Evolutionary conservation across 2,113 vertebrate species (phyloP).

Genomic region (Oceanites oceanicus): DNA sequence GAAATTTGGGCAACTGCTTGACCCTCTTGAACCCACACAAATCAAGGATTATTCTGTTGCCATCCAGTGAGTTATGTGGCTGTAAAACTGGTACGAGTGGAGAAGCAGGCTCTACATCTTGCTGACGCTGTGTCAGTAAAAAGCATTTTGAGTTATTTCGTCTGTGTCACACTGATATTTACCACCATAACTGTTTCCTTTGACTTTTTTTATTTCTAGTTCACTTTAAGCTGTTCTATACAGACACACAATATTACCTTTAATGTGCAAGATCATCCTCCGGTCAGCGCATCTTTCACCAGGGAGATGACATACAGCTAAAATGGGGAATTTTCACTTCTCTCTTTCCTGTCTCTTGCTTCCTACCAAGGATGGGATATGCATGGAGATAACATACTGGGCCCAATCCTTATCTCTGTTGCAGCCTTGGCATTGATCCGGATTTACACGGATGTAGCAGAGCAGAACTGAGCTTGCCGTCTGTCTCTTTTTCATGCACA

Average conservation of each 20-base stretch:
- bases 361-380: not conserved
- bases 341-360: not conserved
- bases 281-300: not conserved
- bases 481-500: conserved; percentile 12
- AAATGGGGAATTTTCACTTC: not conserved
- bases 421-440: not conserved
- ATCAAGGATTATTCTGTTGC: conserved; percentile 21
- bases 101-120: conserved; percentile 28
- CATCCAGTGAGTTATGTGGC: not conserved
- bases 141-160: conserved; percentile 31
- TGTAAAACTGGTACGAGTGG: conserved; percentile 15
- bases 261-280: not conserved
- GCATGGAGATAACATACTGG: not conserved
- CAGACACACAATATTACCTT: conserved; percentile 14
- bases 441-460: not conserved
- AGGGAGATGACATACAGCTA: not conserved
- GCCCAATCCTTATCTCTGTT: not conserved
- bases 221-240: conserved; percentile 22
- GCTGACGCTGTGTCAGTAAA: not conserved
- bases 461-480: not conserved
- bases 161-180: conserved; percentile 18
- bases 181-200: not conserved
- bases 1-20: not conserved
- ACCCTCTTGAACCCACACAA: conserved; percentile 14
- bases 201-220: conserved; percentile 16